These are phyloP conservation scores for Dermochelys coriacea DNA, from an alignment of 2,797 vertebrate species.

Conservation along the genomic window DNA sequence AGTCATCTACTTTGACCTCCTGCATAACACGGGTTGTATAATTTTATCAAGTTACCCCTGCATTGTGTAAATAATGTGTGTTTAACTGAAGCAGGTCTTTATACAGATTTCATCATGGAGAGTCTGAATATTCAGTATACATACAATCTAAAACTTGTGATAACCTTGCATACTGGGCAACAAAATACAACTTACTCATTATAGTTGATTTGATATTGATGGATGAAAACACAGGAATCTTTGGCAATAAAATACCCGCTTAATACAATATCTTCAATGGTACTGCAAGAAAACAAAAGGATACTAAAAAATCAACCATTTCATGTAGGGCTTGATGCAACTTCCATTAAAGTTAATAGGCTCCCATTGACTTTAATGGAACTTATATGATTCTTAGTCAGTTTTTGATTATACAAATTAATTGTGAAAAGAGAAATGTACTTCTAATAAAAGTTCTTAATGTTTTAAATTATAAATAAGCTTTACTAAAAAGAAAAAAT, in stretches of 20 bases:
- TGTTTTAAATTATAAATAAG: neutral
- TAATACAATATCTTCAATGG: neutral
- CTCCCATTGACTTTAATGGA: neutral
- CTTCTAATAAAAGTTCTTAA: neutral
- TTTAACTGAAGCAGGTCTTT: too few relatives aligned
- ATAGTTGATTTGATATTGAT: neutral
- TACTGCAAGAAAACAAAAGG: neutral
- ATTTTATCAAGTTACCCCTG: too few relatives aligned
- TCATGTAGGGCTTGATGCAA: neutral
- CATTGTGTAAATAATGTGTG: too few relatives aligned
- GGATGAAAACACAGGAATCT: neutral
- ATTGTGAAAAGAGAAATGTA: neutral
- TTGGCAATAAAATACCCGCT: neutral
- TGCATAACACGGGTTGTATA: too few relatives aligned
- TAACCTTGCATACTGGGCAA: neutral
- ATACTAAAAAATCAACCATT: neutral
- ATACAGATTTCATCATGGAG: too few relatives aligned
- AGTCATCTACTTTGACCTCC: too few relatives aligned
- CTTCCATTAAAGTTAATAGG: neutral
- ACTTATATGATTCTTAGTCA: neutral
- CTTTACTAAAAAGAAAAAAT: neutral
- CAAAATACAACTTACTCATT: neutral
- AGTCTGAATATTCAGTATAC: neutral
- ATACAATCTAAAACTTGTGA: neutral
- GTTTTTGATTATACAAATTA: neutral